phyloP scores from a whole-genome alignment of 2,888 invertebrate genomes.

The Andricus quercusramuli region DNA sequence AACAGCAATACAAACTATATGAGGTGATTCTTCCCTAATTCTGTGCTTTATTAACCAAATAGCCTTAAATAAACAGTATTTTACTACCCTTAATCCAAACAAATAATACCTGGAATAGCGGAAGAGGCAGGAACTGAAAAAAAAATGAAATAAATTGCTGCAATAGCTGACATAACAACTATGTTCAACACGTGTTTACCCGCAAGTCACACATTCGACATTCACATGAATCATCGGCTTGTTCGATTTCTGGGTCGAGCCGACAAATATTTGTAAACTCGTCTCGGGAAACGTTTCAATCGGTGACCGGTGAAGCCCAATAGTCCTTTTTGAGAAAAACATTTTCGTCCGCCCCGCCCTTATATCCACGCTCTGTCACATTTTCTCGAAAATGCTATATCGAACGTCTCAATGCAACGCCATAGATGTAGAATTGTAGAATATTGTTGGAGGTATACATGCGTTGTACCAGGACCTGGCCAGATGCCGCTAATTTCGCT shows the following conservation, averaged over 20 bases:
- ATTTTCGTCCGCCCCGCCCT: constrained; percentile 55
- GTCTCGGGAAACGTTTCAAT: constrained; percentile 57
- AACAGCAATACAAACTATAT: too few relatives aligned
- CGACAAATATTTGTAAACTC: constrained; percentile 69
- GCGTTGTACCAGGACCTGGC: constrained; percentile 51
- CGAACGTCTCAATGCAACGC: constrained; percentile 24
- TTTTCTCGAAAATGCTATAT: constrained; percentile 54
- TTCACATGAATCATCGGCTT: constrained; percentile 41
- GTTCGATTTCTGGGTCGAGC: constrained; percentile 42
- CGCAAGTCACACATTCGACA: constrained; percentile 33
- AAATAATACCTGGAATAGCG: constrained; percentile 4
- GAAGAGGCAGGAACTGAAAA: not conserved
- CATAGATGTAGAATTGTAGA: constrained; percentile 42
- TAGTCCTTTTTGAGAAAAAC: constrained; percentile 56
- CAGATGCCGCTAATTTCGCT: constrained; percentile 71
- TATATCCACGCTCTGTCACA: constrained; percentile 50
- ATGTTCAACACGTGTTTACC: constrained; percentile 34
- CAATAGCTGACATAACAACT: constrained; percentile 26
- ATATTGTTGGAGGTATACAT: constrained; percentile 15
- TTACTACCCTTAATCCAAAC: not conserved
- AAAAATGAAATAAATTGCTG: not conserved
- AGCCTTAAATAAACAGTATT: not conserved
- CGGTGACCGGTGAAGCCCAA: constrained; percentile 43
- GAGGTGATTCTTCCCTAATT: too few relatives aligned
- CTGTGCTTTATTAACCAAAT: too few relatives aligned